These are phyloP conservation scores for Glomeris marginata DNA, from an alignment of 2,888 invertebrate genomes.

Conservation along the genomic window DNA sequence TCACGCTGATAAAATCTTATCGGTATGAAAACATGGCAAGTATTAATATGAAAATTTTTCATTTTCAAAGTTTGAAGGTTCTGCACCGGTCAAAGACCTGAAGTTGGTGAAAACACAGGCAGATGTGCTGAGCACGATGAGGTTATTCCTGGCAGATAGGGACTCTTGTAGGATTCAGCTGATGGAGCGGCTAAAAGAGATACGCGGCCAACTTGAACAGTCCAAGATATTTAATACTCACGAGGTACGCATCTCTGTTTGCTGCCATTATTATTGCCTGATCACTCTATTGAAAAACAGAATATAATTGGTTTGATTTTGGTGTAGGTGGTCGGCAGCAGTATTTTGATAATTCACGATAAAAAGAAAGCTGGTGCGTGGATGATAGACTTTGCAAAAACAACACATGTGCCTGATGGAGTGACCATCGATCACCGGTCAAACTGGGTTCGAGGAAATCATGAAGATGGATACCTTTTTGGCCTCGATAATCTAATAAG, in stretches of 20 bases:
- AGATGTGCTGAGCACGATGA: constrained; percentile 57
- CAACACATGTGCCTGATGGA: constrained; percentile 54
- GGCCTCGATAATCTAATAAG: constrained; percentile 84
- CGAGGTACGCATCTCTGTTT: not conserved
- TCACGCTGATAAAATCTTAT: no score
- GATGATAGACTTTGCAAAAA: constrained; percentile 97
- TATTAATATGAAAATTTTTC: no score
- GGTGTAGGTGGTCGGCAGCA: constrained; percentile 64
- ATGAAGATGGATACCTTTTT: constrained; percentile 85
- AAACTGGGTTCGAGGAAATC: constrained; percentile 83
- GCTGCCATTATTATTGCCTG: not conserved
- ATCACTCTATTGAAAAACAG: not conserved
- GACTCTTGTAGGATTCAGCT: constrained; percentile 48
- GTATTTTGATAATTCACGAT: constrained; percentile 86
- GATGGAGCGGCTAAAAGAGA: constrained; percentile 54
- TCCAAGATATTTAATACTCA: no score
- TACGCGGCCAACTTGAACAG: constrained; percentile 58
- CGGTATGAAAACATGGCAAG: no score
- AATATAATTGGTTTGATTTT: constrained; percentile 6
- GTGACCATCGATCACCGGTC: constrained; percentile 57
- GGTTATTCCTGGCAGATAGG: constrained; percentile 51
- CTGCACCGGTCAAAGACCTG: constrained; percentile 68
- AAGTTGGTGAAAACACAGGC: constrained; percentile 67
- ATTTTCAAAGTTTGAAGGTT: constrained; percentile 46
- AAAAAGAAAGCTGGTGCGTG: constrained; percentile 74